Evolutionary conservation across 2,888 invertebrate species (phyloP), one percentile per base, ranked within the genome.

Genomic region (Eupithecia pulchellata): DNA sequence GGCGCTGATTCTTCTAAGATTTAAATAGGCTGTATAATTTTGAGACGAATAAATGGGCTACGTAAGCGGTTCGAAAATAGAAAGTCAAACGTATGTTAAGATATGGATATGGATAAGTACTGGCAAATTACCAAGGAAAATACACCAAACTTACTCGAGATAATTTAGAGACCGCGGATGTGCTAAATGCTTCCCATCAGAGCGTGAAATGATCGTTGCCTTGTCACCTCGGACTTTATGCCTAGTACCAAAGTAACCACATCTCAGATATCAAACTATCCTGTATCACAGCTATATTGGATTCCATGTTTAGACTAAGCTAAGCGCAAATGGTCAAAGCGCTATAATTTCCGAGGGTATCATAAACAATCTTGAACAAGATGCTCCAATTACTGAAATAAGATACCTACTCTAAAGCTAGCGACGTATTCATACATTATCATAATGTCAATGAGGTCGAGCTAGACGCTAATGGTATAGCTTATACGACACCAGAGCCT

Each of bases 91-190:
- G 66, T 75, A 71, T 68, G 72, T 73, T 78, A 79, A 81, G 77
- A 80, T 78, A 79, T 79, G 77, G 78, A 71, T 77, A n/a, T n/a
- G n/a, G n/a, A n/a, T n/a, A n/a, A n/a, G n/a, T n/a, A 81, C 77
- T 84, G 84, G 84, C 85, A 83, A 69, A 69, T 64, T 78, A 79
- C 82, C 83, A 84, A 82, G 70, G 64, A 72, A 57, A 80, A 78
- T 79, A 77, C 69, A 76, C 71, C 73, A 68, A 76, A 73, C 67
- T 70, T 67, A 71, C 74, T 64, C 68, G 77, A 63, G 68, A 71
- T 73, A 67, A 76, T 77, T 72, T 75, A 30, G 71, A 76, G 73
- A 75, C 66, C 64, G 69, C 71, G 67, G 72, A 75, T 72, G 72
- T 58, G 58, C 52, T 58, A 58, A 67, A 72, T 66, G 27, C 62